Evolutionary conservation across 2,113 vertebrate genomes (phyloP), one percentile per base, ranked within the genome.

Genomic region (Calonectris borealis): DNA sequence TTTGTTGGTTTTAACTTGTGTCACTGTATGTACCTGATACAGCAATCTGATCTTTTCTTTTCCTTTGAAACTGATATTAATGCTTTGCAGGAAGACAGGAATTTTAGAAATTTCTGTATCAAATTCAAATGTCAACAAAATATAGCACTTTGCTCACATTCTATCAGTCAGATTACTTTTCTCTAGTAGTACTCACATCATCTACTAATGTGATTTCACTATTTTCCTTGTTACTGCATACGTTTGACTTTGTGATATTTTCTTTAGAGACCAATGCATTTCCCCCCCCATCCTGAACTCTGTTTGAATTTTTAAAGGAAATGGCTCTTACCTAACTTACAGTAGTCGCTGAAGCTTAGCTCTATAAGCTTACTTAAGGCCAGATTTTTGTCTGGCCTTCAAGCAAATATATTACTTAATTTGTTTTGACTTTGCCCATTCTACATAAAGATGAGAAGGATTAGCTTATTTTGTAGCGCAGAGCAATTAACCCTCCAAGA

Each of bases 381-480:
- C 55, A 94, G 95, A 83, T 83, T 90, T 94, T 90, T 94, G 82
- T 75, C 88, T 92, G 62, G 70, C 86, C 76, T 95, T 92, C 80
- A 75, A 71, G 91, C 71, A 86, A 78, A 57, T 80, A 31, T 86
- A 71, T 76, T 82, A 34, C 44, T 76, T 84, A 69, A 80, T 85
- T 94, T 95, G 78, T 90, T 87, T 62, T 83, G 64, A 44, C 80
- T 91, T 97, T 93, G 68, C 76, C 68, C 64, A 94, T 44, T 46
- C 89, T 86, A 70, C 21, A 25, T 88, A 77, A 77, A 83, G 89
- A 80, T 95, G 92, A 93, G 88, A 76, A 76, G 82, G 78, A 93
- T 90, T 88, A 90, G 54, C 38, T 95, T 88, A 60, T 83, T 92
- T 86, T 77, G 27, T 29, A 92, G 49, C 0, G 2, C 54, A 57